A percentile compares a stretch with the other conserved stretches of the same genome.
Conservation (phyloP, 2,888 invertebrate species). For the Linnaemya vulpina region DNA sequence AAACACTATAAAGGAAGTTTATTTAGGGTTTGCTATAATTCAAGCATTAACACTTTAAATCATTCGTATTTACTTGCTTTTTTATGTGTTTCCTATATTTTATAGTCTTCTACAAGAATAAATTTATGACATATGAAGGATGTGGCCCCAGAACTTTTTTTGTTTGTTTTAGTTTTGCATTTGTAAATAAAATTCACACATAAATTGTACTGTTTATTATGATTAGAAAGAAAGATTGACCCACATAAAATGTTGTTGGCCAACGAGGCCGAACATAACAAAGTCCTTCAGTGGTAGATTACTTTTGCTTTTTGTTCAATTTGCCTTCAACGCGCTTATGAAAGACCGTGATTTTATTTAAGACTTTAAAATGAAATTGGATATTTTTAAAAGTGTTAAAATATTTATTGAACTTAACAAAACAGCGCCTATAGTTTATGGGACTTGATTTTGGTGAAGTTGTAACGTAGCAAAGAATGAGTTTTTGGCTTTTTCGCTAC, state of each 20-base stretch:
- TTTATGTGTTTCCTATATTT: slow-evolving; percentile 9
- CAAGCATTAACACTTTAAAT: slow-evolving; percentile 64
- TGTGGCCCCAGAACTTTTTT: slow-evolving; percentile 9
- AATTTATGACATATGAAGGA: slow-evolving; percentile 56
- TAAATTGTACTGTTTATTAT: slow-evolving; percentile 38
- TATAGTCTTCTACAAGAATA: slow-evolving; percentile 14
- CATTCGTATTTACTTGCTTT: slow-evolving; percentile 40
- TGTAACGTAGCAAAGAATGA: too few species aligned
- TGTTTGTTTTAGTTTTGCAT: background rate
- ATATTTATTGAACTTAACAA: background rate
- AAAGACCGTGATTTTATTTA: background rate
- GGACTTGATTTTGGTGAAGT: too few species aligned
- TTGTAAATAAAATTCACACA: slow-evolving; percentile 29
- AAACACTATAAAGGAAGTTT: slow-evolving; percentile 53
- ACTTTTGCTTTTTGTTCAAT: background rate
- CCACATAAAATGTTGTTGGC: slow-evolving; percentile 32
- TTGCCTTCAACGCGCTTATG: background rate
- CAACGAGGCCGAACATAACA: background rate
- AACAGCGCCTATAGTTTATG: background rate
- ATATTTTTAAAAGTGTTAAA: background rate
- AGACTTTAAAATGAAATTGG: background rate
- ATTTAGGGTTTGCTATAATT: slow-evolving; percentile 52
- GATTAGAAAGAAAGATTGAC: slow-evolving; percentile 45
- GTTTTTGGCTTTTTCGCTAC: too few species aligned
- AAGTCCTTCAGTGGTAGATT: background rate